Conservation (phyloP, 2,113 vertebrate species). For the Sylvietta virens region DNA sequence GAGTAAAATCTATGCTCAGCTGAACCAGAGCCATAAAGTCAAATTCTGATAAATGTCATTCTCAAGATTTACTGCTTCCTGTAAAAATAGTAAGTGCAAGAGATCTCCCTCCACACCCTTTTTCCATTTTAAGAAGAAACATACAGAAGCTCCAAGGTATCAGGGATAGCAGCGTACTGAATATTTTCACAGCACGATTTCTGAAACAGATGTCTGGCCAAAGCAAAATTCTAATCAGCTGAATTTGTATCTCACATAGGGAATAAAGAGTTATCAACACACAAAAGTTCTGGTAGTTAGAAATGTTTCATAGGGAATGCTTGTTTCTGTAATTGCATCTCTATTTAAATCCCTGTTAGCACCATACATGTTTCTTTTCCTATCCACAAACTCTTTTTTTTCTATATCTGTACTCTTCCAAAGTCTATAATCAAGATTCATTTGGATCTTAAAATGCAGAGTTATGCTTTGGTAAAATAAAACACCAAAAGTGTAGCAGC, state of each 20-base stretch:
- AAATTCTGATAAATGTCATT: conserved; percentile 11
- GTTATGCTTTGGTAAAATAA: conserved; percentile 29
- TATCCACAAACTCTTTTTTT: conserved; percentile 28
- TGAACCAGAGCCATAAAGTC: background rate
- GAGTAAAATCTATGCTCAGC: background rate
- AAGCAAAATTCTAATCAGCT: conserved; percentile 22
- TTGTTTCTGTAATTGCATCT: conserved; percentile 15
- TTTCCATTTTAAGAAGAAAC: conserved; percentile 37
- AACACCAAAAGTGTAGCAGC: background rate
- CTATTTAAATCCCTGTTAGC: background rate
- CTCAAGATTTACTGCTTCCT: conserved; percentile 21
- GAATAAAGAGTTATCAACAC: conserved; percentile 9
- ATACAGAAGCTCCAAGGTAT: background rate
- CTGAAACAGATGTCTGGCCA: background rate
- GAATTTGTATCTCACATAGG: background rate
- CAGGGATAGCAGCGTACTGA: background rate
- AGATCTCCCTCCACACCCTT: background rate
- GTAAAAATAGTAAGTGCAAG: background rate
- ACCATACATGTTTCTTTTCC: conserved; percentile 3
- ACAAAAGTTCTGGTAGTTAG: background rate
- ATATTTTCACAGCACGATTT: conserved; percentile 7
- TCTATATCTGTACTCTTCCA: background rate
- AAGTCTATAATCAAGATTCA: conserved; percentile 48
- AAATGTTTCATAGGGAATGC: background rate
- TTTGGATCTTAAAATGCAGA: conserved; percentile 11